Conservation (phyloP, 2,797 vertebrate genomes). For the Menidia menidia region DNA sequence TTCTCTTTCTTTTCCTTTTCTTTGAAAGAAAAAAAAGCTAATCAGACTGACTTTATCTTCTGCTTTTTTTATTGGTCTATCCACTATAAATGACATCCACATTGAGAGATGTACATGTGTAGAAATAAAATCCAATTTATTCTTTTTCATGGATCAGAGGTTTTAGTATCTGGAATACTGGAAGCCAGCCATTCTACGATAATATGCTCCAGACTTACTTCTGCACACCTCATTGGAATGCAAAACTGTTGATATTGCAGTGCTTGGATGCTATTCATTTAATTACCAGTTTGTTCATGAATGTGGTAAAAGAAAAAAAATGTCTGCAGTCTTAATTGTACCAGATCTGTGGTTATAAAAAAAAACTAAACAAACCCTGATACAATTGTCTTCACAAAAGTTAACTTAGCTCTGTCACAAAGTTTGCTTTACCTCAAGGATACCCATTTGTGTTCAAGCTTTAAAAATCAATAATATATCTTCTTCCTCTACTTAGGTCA, state of each 20-base stretch:
- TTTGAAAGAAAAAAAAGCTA: slow-evolving; percentile 12
- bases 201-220: slow-evolving; percentile 32
- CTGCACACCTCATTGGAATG: slow-evolving; percentile 39
- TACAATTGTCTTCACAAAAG: slow-evolving; percentile 25
- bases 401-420: slow-evolving; percentile 43
- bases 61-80: slow-evolving; percentile 40
- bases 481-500: slow-evolving; percentile 46
- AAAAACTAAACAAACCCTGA: neutral
- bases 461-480: slow-evolving; percentile 70
- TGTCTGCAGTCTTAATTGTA: slow-evolving; percentile 1
- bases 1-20: slow-evolving; percentile 12
- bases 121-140: slow-evolving; percentile 52
- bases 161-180: slow-evolving; percentile 40
- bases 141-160: slow-evolving; percentile 50
- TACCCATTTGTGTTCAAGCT: slow-evolving; percentile 53
- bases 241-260: slow-evolving; percentile 26
- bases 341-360: neutral
- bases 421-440: slow-evolving; percentile 61
- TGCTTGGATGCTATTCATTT: slow-evolving; percentile 15
- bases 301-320: neutral
- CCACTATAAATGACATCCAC: slow-evolving; percentile 37
- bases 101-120: slow-evolving; percentile 37
- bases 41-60: slow-evolving; percentile 46
- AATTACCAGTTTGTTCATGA: slow-evolving; percentile 27
- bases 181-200: slow-evolving; percentile 33